These are phyloP conservation scores for Odobenus rosmarus DNA, from an alignment of 2,113 vertebrate genomes.

Conservation along the genomic window DNA sequence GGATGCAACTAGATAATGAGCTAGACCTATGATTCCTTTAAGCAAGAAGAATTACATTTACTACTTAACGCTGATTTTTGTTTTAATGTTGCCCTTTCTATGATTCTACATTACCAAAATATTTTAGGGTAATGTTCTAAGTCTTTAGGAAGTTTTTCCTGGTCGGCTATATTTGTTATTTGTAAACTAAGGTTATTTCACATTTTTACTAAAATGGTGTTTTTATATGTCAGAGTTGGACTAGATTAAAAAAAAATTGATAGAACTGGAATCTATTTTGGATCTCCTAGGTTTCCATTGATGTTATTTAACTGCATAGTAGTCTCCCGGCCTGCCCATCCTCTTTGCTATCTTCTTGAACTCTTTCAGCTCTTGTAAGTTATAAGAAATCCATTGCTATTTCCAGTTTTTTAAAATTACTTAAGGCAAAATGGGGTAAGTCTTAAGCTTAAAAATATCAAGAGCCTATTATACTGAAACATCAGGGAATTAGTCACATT, in stretches of 20 bases:
- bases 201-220: not conserved
- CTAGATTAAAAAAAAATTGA: not conserved
- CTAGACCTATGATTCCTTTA: not conserved
- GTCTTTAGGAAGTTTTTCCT: not conserved
- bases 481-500: not conserved
- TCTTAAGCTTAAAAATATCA: conserved; percentile 5
- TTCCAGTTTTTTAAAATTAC: conserved; percentile 23
- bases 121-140: not conserved
- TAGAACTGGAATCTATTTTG: not conserved
- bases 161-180: not conserved
- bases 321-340: not conserved
- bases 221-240: not conserved
- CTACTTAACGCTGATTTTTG: not conserved
- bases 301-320: not conserved
- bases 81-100: not conserved
- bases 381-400: not conserved
- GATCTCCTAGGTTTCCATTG: not conserved
- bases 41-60: not conserved
- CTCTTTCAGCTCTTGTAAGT: not conserved
- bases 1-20: not conserved
- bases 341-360: not conserved
- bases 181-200: conserved; percentile 32
- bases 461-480: not conserved
- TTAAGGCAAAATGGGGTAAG: conserved; percentile 4
- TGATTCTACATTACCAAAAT: not conserved